Conservation (phyloP, 2,888 invertebrate species). For the Chymomyza procnemis region DNA sequence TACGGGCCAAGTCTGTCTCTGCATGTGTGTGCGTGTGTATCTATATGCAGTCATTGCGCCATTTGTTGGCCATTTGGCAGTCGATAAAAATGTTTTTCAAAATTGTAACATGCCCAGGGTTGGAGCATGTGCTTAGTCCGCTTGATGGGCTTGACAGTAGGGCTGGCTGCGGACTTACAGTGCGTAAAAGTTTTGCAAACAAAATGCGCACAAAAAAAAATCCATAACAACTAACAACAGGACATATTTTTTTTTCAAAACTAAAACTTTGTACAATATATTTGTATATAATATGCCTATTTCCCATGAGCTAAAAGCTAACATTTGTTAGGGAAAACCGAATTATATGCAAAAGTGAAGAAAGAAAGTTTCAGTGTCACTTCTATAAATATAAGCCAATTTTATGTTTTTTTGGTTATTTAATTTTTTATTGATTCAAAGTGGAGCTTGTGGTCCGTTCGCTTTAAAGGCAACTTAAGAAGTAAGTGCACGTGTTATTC, state of each 20-base stretch:
- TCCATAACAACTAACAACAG: constrained; percentile 23
- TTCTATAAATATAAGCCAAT: too few species aligned
- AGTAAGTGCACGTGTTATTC: too few species aligned
- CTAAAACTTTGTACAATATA: too few species aligned
- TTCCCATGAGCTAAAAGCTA: too few species aligned
- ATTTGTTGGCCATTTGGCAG: constrained; percentile 66
- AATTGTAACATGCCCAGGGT: constrained; percentile 39
- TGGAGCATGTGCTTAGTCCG: constrained; percentile 12
- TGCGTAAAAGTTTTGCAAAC: constrained; percentile 45
- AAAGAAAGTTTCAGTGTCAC: too few species aligned
- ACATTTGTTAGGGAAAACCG: too few species aligned
- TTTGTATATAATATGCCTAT: too few species aligned
- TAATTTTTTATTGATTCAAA: too few species aligned
- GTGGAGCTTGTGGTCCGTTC: too few species aligned
- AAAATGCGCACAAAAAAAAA: constrained; percentile 18
- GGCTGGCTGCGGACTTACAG: neutral
- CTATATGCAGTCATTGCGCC: constrained; percentile 18
- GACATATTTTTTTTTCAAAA: neutral
- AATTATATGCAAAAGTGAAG: too few species aligned
- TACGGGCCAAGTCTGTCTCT: constrained; percentile 34
- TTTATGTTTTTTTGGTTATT: too few species aligned
- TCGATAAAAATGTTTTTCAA: constrained; percentile 56
- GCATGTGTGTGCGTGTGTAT: constrained; percentile 16
- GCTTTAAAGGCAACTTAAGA: too few species aligned
- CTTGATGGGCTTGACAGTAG: neutral